Conservation (phyloP, 1,140 invertebrate species). For the Aphelinus certus region DNA sequence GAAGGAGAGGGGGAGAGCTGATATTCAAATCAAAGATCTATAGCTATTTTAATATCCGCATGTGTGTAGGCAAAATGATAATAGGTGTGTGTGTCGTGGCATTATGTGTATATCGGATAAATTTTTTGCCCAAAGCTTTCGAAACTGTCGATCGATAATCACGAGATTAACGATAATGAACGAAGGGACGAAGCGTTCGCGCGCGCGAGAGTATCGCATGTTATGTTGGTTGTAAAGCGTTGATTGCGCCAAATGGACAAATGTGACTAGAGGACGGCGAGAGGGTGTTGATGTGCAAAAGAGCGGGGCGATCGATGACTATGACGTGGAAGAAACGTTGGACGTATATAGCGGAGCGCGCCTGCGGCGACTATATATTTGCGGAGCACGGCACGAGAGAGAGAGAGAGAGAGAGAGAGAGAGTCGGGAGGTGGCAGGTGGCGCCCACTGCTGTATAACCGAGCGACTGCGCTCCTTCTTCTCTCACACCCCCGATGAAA, state of each 20-base stretch:
- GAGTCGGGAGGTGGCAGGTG: background rate
- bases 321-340: too few species aligned
- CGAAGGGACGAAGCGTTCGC: too few species aligned
- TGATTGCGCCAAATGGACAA: too few species aligned
- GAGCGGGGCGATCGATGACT: too few species aligned
- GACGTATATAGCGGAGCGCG: background rate
- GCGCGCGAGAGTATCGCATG: too few species aligned
- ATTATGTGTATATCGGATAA: conserved; percentile 33
- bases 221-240: too few species aligned
- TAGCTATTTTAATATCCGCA: conserved; percentile 49
- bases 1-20: background rate
- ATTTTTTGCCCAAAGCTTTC: too few species aligned
- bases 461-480: background rate
- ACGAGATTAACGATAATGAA: too few species aligned
- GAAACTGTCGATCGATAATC: too few species aligned
- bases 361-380: background rate
- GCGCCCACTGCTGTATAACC: background rate
- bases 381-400: background rate
- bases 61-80: conserved; percentile 51
- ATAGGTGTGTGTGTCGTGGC: conserved; percentile 48
- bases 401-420: background rate
- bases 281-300: too few species aligned
- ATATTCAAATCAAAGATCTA: background rate
- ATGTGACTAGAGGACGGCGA: too few species aligned
- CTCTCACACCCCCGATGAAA: conserved; percentile 10